These are phyloP conservation scores for Platysternon megacephalum DNA, from an alignment of 2,113 vertebrate species.

Conservation along the genomic window DNA sequence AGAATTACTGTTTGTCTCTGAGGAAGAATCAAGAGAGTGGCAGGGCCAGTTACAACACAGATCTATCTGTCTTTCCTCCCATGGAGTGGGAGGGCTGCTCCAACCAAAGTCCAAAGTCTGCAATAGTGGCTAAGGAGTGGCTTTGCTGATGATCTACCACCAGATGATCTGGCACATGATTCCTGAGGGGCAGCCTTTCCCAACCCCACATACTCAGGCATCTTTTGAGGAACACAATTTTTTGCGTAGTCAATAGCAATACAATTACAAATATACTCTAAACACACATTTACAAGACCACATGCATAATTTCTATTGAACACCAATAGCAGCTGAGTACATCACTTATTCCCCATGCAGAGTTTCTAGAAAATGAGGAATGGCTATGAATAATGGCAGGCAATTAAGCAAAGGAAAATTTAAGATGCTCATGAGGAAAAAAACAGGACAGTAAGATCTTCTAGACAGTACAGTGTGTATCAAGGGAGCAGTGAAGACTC, in stretches of 20 bases:
- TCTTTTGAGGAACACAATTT: not conserved
- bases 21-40: not conserved
- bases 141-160: not conserved
- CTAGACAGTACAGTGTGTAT: too few species aligned
- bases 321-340: not conserved
- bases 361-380: not conserved
- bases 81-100: not conserved
- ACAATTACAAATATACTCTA: not conserved
- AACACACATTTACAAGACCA: not conserved
- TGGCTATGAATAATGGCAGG: not conserved
- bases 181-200: not conserved
- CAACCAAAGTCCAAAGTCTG: not conserved
- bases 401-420: not conserved
- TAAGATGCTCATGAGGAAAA: not conserved
- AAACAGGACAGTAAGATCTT: not conserved
- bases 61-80: not conserved
- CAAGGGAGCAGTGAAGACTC: not conserved
- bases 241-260: not conserved
- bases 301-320: not conserved
- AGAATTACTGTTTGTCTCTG: not conserved
- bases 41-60: accelerated
- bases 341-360: not conserved
- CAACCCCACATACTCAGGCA: not conserved
- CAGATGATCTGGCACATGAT: not conserved
- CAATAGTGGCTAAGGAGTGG: not conserved